A percentile compares a stretch with the other conserved stretches of the same genome.
Evolutionary conservation across 2,113 vertebrate species (phyloP).

Genomic region (Daphoenositta chrysoptera): DNA sequence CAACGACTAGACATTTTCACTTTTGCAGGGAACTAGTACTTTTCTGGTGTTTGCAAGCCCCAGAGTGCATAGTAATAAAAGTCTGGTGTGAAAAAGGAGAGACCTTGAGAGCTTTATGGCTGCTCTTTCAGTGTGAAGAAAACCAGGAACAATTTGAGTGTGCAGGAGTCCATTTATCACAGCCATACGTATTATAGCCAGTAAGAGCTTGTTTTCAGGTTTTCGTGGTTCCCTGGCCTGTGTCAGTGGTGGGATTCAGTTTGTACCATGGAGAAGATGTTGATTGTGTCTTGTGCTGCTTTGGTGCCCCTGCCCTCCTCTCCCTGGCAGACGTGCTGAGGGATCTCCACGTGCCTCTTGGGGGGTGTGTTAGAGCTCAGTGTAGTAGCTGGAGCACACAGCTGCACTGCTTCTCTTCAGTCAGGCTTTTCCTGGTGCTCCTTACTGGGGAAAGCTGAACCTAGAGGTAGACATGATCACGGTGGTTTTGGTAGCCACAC

Average conservation of each 20-base stretch:
- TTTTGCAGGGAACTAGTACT: not conserved
- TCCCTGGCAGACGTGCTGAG: not conserved
- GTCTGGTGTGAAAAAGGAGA: not conserved
- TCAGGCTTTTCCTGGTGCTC: not conserved
- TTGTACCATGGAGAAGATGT: not conserved
- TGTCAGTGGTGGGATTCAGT: not conserved
- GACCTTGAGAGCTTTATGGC: not conserved
- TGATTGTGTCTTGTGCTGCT: not conserved
- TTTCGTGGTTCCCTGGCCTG: not conserved
- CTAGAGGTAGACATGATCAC: fast-evolving
- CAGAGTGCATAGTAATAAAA: not conserved
- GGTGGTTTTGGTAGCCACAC: not conserved
- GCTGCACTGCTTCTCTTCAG: not conserved
- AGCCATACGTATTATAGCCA: not conserved
- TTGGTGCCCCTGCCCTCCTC: not conserved
- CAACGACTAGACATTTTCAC: not conserved
- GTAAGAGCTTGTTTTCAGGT: not conserved
- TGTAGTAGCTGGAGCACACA: not conserved
- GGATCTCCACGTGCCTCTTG: not conserved
- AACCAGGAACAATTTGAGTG: not conserved
- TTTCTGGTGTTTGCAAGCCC: not conserved
- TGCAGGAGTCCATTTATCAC: not conserved
- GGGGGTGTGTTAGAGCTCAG: fast-evolving
- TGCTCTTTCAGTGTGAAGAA: not conserved
- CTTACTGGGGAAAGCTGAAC: not conserved